Evolutionary conservation across 2,888 invertebrate genomes (phyloP).

Genomic region (Eupithecia subumbrata): DNA sequence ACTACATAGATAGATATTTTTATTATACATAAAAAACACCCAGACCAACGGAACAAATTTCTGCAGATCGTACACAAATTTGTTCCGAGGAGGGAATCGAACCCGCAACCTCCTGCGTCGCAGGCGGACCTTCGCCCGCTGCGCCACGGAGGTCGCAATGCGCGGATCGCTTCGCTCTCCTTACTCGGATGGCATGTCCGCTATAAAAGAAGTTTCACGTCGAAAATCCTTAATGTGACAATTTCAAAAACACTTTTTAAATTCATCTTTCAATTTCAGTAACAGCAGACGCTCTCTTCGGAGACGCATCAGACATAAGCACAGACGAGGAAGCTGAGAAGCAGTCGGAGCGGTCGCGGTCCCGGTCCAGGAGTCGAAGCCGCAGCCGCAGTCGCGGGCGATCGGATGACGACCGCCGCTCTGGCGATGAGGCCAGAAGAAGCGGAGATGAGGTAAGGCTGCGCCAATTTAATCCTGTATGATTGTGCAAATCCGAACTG

Average conservation of each 20-base stretch:
- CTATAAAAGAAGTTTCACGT: background rate
- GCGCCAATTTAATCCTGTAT: background rate
- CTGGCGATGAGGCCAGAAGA: slow-evolving; percentile 77
- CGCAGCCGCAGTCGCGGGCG: slow-evolving; percentile 58
- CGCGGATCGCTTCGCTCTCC: too few relatives aligned
- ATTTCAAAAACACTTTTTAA: background rate
- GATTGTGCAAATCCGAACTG: background rate
- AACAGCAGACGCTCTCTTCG: slow-evolving; percentile 94
- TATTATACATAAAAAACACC: too few relatives aligned
- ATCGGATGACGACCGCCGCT: slow-evolving; percentile 78
- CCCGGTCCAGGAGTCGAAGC: slow-evolving; percentile 56
- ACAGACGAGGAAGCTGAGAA: slow-evolving; percentile 89
- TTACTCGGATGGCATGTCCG: too few relatives aligned
- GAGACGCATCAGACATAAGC: slow-evolving; percentile 96
- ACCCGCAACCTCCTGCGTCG: too few relatives aligned
- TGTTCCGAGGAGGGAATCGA: too few relatives aligned
- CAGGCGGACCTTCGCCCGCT: too few relatives aligned
- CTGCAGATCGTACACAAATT: too few relatives aligned
- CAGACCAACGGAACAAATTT: too few relatives aligned
- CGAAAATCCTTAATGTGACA: background rate
- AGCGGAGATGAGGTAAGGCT: slow-evolving; percentile 72
- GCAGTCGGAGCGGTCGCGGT: slow-evolving; percentile 53
- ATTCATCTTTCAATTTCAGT: slow-evolving; percentile 66
- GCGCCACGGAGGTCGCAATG: too few relatives aligned
- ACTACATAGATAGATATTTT: too few relatives aligned